phyloP scores from a whole-genome alignment of 2,797 vertebrate species.

The Sphenodon punctatus region DNA sequence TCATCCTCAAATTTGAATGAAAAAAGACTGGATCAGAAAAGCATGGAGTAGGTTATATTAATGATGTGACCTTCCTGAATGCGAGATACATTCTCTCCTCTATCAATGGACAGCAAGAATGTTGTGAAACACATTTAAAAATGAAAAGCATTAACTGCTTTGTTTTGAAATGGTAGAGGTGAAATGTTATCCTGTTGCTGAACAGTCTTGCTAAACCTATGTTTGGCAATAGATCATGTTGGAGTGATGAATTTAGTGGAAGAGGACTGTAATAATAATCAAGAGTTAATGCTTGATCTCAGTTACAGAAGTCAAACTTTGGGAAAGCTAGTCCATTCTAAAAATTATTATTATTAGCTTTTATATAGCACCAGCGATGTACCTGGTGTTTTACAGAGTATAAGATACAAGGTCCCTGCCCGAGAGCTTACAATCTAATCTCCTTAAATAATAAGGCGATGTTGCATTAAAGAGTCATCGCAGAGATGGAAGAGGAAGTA shows the following conservation, averaged over 20 bases:
- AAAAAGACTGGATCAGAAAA: background rate
- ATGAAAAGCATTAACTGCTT: background rate
- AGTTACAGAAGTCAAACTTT: background rate
- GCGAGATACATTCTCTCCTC: background rate
- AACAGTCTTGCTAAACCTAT: background rate
- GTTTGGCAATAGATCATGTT: background rate
- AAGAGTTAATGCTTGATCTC: background rate
- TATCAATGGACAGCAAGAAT: background rate
- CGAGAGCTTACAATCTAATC: no score
- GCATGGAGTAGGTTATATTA: background rate
- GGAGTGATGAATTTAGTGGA: background rate
- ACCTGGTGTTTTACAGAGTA: no score
- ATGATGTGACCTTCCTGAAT: background rate
- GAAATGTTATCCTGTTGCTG: background rate
- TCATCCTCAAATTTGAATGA: background rate
- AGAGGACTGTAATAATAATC: background rate
- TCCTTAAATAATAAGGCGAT: background rate
- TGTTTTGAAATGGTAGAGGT: background rate
- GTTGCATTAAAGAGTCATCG: background rate
- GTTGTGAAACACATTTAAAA: background rate
- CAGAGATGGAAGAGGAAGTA: background rate
- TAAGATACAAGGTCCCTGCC: no score
- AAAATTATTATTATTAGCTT: no score
- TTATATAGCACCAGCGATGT: no score
- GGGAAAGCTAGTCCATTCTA: background rate